phyloP scores from a whole-genome alignment of 2,797 vertebrate genomes.

The Phoxinus dragarum region DNA sequence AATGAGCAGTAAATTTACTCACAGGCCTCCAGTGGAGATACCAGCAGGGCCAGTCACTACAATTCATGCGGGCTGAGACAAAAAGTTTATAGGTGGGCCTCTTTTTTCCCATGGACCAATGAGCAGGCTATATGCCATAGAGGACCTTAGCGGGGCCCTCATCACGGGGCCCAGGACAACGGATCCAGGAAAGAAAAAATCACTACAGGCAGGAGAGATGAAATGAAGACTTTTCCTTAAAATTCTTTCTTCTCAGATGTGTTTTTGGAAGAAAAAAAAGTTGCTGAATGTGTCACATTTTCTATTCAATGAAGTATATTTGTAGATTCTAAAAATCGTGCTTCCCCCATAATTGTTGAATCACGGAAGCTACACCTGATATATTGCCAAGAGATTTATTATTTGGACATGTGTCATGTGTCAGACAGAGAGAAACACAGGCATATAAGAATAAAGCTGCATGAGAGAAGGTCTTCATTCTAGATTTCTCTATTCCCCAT shows the following conservation, averaged over 20 bases:
- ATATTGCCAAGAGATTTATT: too few relatives aligned
- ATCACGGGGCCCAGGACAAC: background rate
- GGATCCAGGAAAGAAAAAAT: background rate
- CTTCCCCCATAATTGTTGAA: too few relatives aligned
- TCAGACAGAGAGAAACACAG: too few relatives aligned
- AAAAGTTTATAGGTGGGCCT: constrained; percentile 3
- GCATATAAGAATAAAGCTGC: too few relatives aligned
- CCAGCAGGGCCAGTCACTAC: constrained; percentile 13
- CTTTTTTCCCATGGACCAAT: background rate
- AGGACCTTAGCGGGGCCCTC: background rate
- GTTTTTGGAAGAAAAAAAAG: background rate
- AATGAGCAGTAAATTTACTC: constrained; percentile 34
- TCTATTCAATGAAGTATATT: background rate
- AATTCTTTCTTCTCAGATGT: background rate
- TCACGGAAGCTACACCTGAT: too few relatives aligned
- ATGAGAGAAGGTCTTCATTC: too few relatives aligned
- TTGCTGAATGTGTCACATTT: background rate
- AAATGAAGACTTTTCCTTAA: background rate
- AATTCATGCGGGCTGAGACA: background rate
- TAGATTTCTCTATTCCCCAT: too few relatives aligned
- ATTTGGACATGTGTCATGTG: too few relatives aligned
- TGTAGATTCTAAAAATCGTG: too few relatives aligned
- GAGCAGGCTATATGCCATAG: background rate
- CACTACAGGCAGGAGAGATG: background rate
- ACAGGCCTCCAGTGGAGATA: constrained; percentile 29